Conservation (phyloP, 2,888 invertebrate genomes). For the Yponomeuta malinellus region DNA sequence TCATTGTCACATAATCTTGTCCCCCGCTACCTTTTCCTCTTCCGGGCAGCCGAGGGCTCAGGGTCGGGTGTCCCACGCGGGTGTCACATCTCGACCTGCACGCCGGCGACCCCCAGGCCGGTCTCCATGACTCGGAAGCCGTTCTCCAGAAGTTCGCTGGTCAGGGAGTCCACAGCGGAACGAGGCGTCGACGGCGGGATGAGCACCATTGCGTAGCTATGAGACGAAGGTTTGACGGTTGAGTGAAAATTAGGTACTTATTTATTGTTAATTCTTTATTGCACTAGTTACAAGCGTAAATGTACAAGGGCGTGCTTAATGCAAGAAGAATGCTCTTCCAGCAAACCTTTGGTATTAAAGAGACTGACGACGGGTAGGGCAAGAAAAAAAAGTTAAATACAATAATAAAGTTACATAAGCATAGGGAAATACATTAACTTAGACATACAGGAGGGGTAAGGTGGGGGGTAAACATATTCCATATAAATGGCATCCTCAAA, state of each 20-base stretch:
- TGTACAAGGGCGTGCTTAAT: too few relatives aligned
- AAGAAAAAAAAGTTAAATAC: too few relatives aligned
- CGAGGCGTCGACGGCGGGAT: slow-evolving; percentile 57
- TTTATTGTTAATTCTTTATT: too few relatives aligned
- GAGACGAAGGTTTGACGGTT: slow-evolving; percentile 51
- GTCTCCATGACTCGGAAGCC: slow-evolving; percentile 76
- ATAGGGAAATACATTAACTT: too few relatives aligned
- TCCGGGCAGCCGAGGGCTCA: neutral
- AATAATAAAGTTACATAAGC: too few relatives aligned
- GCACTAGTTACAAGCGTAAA: too few relatives aligned
- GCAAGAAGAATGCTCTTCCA: too few relatives aligned
- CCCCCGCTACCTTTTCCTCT: neutral
- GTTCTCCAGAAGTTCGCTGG: slow-evolving; percentile 55
- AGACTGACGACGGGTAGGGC: too few relatives aligned
- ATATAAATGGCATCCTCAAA: too few relatives aligned
- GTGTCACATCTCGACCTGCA: slow-evolving; percentile 64
- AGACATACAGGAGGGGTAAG: too few relatives aligned
- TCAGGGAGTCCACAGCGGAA: slow-evolving; percentile 49
- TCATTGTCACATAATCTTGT: neutral
- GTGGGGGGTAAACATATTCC: too few relatives aligned
- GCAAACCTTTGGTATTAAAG: too few relatives aligned
- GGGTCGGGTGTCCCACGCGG: neutral
- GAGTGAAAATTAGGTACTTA: neutral
- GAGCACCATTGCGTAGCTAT: slow-evolving; percentile 60
- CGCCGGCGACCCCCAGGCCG: slow-evolving; percentile 77